Base-by-base conservation (phyloP, 2,797 vertebrate genomes). In the Eospalax fontanierii region DNA sequence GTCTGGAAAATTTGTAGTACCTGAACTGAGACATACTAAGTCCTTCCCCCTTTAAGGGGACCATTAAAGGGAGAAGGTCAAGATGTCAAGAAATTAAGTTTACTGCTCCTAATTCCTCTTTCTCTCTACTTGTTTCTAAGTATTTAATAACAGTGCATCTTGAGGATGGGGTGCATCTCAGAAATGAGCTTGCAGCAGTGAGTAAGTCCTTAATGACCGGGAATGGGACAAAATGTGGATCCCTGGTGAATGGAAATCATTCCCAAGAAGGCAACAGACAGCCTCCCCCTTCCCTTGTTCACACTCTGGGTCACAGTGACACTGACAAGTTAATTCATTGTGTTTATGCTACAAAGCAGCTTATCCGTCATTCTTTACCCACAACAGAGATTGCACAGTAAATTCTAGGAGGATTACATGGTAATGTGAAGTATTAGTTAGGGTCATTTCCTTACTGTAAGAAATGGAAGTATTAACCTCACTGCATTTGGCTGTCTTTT, bases 21-120 rank as follows among this genome's bases (percentile, higher is more conserved):
- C 2, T 38, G 70, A 86, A 33, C n/a, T 50, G 43, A 35, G n/a
- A n/a, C n/a, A n/a, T n/a, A n/a, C n/a, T n/a, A n/a, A n/a, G n/a
- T n/a, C n/a, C n/a, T n/a, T n/a, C n/a, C n/a, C n/a, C n/a, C n/a
- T n/a, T n/a, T n/a, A n/a, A n/a, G n/a, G n/a, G n/a, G 38, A 59
- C 28, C n/a, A 33, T 50, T 16, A 66, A 43, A 38, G 24, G 61
- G 57, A 84, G 19, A 30, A 54, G 3, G 35, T 63, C n/a, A 80
- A 57, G 11, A 21, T 73, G 88, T 80, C 8, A 91, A 88, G n/a
- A 85, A 76, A 89, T 63, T 54, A 70, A 43, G 24, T 82, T 75
- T 59, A 1, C 16, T 73, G 16, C 4, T 35, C 63, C 50, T 26
- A 12, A 76, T 92, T 94, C 79, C 8, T 14, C 38, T 65, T 89